Evolutionary conservation across 2,888 invertebrate genomes (phyloP).

Genomic region (Agonum fuliginosum): DNA sequence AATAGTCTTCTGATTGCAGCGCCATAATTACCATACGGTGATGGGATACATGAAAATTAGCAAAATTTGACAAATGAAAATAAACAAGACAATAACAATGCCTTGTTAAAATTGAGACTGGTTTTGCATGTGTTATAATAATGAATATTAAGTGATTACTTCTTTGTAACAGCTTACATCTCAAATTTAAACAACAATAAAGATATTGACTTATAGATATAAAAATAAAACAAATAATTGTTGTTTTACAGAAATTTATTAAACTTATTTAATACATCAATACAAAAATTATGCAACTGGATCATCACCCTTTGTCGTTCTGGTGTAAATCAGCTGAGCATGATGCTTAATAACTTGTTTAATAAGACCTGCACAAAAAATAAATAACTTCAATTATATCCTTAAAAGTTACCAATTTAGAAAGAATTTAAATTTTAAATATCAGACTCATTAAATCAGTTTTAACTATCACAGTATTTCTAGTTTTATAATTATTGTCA

Average conservation of each 20-base stretch:
- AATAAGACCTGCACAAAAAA: slow-evolving; percentile 84
- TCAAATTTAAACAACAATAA: too few species aligned
- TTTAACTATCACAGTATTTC: slow-evolving; percentile 68
- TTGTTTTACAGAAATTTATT: slow-evolving; percentile 55
- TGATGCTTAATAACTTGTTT: slow-evolving; percentile 97
- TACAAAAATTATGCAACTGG: slow-evolving; percentile 78
- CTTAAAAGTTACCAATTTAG: background rate
- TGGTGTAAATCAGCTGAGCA: slow-evolving; percentile 97
- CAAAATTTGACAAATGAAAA: too few species aligned
- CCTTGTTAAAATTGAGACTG: too few species aligned
- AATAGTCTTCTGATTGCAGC: too few species aligned
- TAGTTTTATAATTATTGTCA: slow-evolving; percentile 65
- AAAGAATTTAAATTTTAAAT: slow-evolving; percentile 32
- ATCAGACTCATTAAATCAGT: slow-evolving; percentile 81
- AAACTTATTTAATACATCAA: slow-evolving; percentile 51
- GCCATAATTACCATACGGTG: too few species aligned
- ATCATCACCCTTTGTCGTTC: slow-evolving; percentile 96
- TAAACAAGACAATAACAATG: too few species aligned
- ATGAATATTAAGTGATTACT: too few species aligned
- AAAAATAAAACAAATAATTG: too few species aligned
- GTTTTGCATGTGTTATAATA: too few species aligned
- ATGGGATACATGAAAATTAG: too few species aligned
- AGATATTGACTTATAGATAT: too few species aligned
- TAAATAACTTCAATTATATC: background rate
- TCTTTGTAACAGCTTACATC: too few species aligned